Evolutionary conservation across 2,113 vertebrate genomes (phyloP).

Genomic region (Sceloporus undulatus): DNA sequence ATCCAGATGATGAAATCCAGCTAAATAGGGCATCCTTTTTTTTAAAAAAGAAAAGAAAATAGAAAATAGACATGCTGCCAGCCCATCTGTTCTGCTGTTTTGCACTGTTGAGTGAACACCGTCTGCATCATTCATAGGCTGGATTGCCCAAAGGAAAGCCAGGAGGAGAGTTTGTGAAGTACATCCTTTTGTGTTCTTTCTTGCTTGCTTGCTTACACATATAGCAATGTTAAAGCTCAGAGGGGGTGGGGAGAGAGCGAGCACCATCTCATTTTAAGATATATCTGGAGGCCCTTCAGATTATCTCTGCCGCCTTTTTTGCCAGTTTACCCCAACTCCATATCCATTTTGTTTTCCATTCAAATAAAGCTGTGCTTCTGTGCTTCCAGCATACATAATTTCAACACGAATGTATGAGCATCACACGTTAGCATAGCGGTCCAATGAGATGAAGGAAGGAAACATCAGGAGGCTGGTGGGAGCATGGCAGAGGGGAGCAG

Average conservation of each 20-base stretch:
- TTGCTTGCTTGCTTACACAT: background rate
- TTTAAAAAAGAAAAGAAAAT: background rate
- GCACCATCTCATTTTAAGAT: background rate
- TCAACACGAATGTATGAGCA: background rate
- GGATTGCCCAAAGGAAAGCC: background rate
- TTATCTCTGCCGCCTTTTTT: background rate
- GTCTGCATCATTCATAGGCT: background rate
- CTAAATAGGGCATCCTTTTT: constrained; percentile 28
- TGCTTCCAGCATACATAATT: background rate
- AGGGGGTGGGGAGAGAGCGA: too few species aligned
- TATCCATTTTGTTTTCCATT: background rate
- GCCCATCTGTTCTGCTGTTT: constrained; percentile 34
- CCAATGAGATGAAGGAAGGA: too few species aligned
- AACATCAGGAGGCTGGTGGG: too few species aligned
- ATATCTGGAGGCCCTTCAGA: constrained; percentile 8
- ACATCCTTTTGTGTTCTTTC: constrained; percentile 18
- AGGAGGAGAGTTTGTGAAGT: background rate
- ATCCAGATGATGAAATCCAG: constrained; percentile 28
- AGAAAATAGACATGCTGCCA: background rate
- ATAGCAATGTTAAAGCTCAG: too few species aligned
- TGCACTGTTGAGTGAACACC: constrained; percentile 26
- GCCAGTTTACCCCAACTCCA: background rate
- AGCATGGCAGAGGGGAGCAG: too few species aligned
- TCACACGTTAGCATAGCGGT: too few species aligned
- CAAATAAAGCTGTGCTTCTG: background rate